Percentiles rank a stretch among this genome's conserved stretches.
Conservation (phyloP, 64 coral and sea anemone species). For the Anthopleura sola region DNA sequence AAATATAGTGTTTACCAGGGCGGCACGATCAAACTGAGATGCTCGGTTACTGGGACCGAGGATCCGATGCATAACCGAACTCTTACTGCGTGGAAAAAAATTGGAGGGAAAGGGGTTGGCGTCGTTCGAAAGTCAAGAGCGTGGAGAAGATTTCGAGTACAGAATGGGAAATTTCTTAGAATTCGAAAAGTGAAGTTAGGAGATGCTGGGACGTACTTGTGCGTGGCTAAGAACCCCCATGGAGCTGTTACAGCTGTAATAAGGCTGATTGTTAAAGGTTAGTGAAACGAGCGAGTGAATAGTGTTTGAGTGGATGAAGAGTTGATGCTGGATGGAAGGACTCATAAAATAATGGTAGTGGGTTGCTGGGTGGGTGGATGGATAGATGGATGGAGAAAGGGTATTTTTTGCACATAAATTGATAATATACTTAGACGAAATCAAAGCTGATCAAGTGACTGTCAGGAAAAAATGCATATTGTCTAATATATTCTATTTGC, state of each 20-base stretch:
- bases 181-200: constrained; percentile 22
- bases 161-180: constrained; percentile 32
- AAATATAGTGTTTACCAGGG: constrained; percentile 35
- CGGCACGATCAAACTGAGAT: constrained; percentile 36
- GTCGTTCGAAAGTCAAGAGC: constrained; percentile 11
- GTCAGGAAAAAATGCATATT: too few species aligned
- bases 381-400: not conserved
- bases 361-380: not conserved
- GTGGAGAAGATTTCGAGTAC: constrained; percentile 26
- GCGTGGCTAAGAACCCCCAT: constrained; percentile 26
- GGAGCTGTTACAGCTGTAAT: constrained; percentile 25
- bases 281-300: not conserved
- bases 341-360: not conserved
- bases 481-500: too few species aligned
- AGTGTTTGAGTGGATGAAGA: not conserved
- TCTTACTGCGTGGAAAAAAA: constrained; percentile 41
- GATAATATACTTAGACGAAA: too few species aligned
- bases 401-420: too few species aligned
- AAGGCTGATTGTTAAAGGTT: constrained; percentile 30
- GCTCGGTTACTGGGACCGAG: constrained; percentile 40
- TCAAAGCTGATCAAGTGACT: too few species aligned
- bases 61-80: constrained; percentile 44
- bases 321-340: not conserved
- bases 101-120: not conserved
- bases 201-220: constrained; percentile 48